Evolutionary conservation across 2,888 invertebrate genomes (phyloP), one percentile per base, ranked within the genome.

Genomic region (Polydrusus pterygomalis): DNA sequence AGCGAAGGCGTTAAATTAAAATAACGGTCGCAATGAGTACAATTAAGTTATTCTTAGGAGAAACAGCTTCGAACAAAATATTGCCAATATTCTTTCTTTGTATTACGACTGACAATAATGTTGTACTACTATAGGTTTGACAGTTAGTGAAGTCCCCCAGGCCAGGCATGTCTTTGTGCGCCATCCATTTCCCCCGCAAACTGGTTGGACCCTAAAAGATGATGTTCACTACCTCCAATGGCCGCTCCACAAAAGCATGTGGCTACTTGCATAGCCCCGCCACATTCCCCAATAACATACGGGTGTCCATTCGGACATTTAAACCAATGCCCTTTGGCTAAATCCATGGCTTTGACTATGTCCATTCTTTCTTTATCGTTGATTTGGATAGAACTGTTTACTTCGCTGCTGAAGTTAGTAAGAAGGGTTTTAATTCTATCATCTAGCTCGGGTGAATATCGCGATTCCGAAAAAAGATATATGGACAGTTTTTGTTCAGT

Each of bases 281-380:
- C 93, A 82, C 94, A 94, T 2, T 92, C 91, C 0, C 88, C 90
- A 76, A 94, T 93, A 40, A 89, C 90, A 84, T 93, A 94, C 43
- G 88, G 83, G 84, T 94, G 94, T 0, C 92, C 93, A 80, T 93
- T 93, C 0, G 91, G 91, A 85, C 94, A 94, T 84, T 91, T 92
- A 85, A 88, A 94, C 94, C 94, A 94, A 81, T 91, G 91, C 0
- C 93, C 93, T 60, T 88, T 87, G 54, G 83, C 86, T 34, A 91
- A 81, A 0, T 88, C 89, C 78, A 93, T 88, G 0, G 92, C 93
- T 80, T 84, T 81, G 0, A 92, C 88, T 62, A 93, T 90, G 86
- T 90, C 83, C 18, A 84, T 81, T 54, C 51, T 64, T 75, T 80
- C 80, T 11, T 43, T 51, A 13, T 79, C 78, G 13, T 47, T 79